Evolutionary conservation across 2,888 invertebrate genomes (phyloP).

Genomic region (Dyspetes luteomarginatus): DNA sequence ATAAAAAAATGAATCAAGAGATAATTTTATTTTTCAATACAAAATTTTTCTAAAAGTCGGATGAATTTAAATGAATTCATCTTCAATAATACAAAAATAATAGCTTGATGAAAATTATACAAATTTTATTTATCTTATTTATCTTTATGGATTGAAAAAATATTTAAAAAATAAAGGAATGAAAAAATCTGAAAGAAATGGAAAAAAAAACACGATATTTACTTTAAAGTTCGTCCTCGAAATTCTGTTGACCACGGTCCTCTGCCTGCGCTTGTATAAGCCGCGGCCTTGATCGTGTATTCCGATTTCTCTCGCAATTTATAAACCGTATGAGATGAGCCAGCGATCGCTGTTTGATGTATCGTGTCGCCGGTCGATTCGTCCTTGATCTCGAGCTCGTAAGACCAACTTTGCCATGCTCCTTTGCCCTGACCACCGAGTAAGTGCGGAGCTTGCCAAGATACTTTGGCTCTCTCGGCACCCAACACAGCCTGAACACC

Average conservation of each 20-base stretch:
- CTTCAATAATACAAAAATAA: too few relatives aligned
- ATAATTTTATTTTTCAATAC: too few relatives aligned
- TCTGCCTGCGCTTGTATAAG: constrained; percentile 89
- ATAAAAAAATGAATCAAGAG: not conserved
- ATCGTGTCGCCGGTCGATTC: constrained; percentile 82
- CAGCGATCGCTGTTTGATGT: constrained; percentile 84
- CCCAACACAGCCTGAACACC: constrained; percentile 93
- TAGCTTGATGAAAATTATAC: too few relatives aligned
- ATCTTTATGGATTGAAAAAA: not conserved
- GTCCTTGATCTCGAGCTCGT: constrained; percentile 89
- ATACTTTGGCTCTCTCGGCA: constrained; percentile 89
- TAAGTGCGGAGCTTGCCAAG: constrained; percentile 92
- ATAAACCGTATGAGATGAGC: constrained; percentile 87
- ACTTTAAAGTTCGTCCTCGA: constrained; percentile 88
- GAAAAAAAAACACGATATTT: constrained; percentile 32
- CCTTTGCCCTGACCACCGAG: constrained; percentile 88
- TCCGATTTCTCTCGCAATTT: constrained; percentile 90
- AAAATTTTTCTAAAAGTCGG: too few relatives aligned
- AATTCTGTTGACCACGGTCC: constrained; percentile 93
- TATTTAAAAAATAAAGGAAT: not conserved
- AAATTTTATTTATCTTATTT: too few relatives aligned
- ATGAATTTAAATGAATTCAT: too few relatives aligned
- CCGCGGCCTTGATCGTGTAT: constrained; percentile 92
- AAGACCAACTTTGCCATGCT: constrained; percentile 91
- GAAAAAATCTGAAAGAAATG: not conserved